phyloP scores from a whole-genome alignment of 2,888 invertebrate species.

The Ornithoptera alexandrae region DNA sequence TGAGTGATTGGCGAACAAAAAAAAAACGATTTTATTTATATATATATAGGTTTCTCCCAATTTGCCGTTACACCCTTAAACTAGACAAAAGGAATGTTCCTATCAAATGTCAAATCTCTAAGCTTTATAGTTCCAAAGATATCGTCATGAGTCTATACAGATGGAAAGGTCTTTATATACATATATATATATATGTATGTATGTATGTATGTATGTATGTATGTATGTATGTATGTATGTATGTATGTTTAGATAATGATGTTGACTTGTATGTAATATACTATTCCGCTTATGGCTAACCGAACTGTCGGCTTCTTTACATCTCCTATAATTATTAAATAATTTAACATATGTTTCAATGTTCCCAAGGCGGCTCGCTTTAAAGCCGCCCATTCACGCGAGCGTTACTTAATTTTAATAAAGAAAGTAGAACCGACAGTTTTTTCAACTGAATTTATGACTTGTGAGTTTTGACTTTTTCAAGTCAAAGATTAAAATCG shows the following conservation, averaged over 20 bases:
- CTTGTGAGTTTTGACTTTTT: constrained; percentile 11
- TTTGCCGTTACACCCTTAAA: too few relatives aligned
- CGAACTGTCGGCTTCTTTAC: background rate
- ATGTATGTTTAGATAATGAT: background rate
- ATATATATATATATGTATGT: too few relatives aligned
- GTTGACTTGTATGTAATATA: background rate
- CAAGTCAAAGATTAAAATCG: constrained; percentile 31
- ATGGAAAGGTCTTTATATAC: too few relatives aligned
- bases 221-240: too few relatives aligned
- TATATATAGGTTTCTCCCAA: too few relatives aligned
- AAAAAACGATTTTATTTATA: too few relatives aligned
- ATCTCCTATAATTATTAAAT: background rate
- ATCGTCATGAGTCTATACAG: too few relatives aligned
- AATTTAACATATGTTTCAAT: background rate
- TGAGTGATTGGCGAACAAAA: too few relatives aligned
- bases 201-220: too few relatives aligned
- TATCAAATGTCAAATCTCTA: too few relatives aligned
- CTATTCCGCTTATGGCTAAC: background rate
- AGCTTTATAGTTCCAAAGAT: too few relatives aligned
- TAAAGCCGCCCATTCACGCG: constrained; percentile 9
- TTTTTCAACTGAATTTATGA: constrained; percentile 30
- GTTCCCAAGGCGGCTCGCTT: constrained; percentile 4
- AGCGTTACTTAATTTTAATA: constrained; percentile 20
- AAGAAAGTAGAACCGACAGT: constrained; percentile 25
- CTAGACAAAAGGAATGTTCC: too few relatives aligned